Conservation (phyloP, 1,140 invertebrate genomes). For the Plectrocnemia conspersa region DNA sequence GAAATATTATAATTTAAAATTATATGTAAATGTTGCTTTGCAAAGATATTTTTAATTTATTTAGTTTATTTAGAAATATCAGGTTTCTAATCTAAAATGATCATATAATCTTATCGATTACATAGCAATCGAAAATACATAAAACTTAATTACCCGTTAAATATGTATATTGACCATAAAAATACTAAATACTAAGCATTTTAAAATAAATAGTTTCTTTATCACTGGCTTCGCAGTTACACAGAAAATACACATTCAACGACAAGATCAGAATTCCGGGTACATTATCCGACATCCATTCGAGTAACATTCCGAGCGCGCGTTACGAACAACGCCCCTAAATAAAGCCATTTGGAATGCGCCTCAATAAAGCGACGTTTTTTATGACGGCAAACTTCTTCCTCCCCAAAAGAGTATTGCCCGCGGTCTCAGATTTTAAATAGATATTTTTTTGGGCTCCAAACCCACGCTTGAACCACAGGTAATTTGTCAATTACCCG, state of each 20-base stretch:
- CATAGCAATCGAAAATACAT: too few species aligned
- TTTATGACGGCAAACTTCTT: neutral
- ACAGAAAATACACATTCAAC: neutral
- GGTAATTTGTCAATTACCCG: conserved; percentile 6
- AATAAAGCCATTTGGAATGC: conserved; percentile 27
- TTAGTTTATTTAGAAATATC: too few species aligned
- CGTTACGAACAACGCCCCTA: conserved; percentile 3
- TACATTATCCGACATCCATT: conserved; percentile 8
- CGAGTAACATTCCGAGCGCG: conserved; percentile 23
- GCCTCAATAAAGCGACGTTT: conserved; percentile 6
- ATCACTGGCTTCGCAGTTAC: neutral
- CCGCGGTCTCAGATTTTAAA: neutral
- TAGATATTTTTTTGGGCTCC: conserved; percentile 1
- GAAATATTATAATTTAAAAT: too few species aligned
- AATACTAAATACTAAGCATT: too few species aligned
- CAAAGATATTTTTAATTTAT: too few species aligned
- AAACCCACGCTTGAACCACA: neutral
- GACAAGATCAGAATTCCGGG: conserved; percentile 1
- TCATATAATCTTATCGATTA: too few species aligned
- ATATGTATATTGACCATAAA: too few species aligned
- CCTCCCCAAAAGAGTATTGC: too few species aligned
- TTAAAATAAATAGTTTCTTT: too few species aligned
- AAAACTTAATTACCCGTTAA: too few species aligned
- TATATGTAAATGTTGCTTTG: too few species aligned
- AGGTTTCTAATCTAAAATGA: too few species aligned